Evolutionary conservation across 92 coral and sea anemone genomes (phyloP), one percentile per base, ranked within the genome.

Genomic region (Epizoanthus fatuus): DNA sequence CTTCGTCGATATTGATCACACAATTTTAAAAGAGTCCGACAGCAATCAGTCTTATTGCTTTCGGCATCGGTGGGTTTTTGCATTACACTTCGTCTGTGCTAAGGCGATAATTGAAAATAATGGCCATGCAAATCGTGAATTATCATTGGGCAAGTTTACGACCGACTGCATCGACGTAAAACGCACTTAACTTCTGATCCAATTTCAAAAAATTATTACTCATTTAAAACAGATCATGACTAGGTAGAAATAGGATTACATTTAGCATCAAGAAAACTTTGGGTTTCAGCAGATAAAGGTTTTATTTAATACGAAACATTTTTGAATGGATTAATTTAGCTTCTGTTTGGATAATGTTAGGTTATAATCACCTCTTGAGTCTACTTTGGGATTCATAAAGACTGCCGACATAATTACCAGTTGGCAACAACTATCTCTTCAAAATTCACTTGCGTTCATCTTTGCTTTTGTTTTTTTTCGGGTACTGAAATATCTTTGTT

Each of bases 301-400:
- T 67, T 81, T 86, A 85, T 90, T 92, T 90, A 89, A 82, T 78
- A 88, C 80, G 96, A 94, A 94, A 94, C 90, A 94, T 90, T 90
- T 93, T 86, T 89, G 85, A 94, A 89, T 72, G 94, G 96, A 90
- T 94, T 94, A 92, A 94, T 92, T 92, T 92, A 81, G 63, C 90
- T 86, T 84, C 89, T 94, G 96, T 94, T 94, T 94, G 95, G 98
- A 84, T 94, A 94, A 92, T 94, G 86, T 87, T 74, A 71, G 85
- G 84, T 85, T 84, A 92, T 94, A 94, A 94, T 94, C 96, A 85
- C 93, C 86, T 86, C 87, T 63, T 63, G 64, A 85, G 56, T 67
- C 92, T 89, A 84, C 89, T 92, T 89, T 89, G 78, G 92, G 72
- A 87, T 94, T 84, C 96, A 92, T 84, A 94, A 94, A 95, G 92